Conservation (phyloP, 2,113 vertebrate species). For the Pantherophis guttatus region DNA sequence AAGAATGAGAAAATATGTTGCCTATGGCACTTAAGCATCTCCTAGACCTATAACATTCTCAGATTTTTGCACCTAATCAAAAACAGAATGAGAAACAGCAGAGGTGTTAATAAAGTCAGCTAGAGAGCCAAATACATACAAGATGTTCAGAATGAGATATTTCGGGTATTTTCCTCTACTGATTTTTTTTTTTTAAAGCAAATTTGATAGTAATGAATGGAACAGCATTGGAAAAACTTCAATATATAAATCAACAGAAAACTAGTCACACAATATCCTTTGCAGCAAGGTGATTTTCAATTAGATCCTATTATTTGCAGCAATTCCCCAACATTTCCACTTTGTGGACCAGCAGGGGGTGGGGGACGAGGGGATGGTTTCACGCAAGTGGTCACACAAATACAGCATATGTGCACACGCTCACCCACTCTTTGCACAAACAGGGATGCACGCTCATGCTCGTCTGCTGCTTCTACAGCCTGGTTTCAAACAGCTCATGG, state of each 20-base stretch:
- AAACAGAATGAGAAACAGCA: conserved; percentile 28
- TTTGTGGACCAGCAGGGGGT: background rate
- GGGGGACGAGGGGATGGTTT: background rate
- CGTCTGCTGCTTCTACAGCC: too few relatives aligned
- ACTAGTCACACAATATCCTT: background rate
- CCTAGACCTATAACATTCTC: background rate
- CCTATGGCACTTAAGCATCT: background rate
- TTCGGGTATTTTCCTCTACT: background rate
- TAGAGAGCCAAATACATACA: background rate
- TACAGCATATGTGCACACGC: background rate
- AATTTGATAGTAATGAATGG: background rate
- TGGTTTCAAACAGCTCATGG: too few relatives aligned
- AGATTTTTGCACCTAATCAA: conserved; percentile 12
- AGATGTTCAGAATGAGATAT: background rate
- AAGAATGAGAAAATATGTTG: background rate
- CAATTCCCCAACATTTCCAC: background rate
- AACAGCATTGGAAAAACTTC: background rate
- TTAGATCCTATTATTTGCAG: background rate
- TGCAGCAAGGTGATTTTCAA: background rate
- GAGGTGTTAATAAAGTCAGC: background rate
- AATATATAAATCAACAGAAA: background rate
- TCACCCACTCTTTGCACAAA: background rate
- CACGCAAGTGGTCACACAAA: background rate
- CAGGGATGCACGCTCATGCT: too few relatives aligned
- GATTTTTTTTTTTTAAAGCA: background rate